Percentiles rank a stretch among this genome's conserved stretches.
These are phyloP conservation scores for Tachuris rubrigastra DNA, from an alignment of 2,113 vertebrate species.

Conservation along the genomic window DNA sequence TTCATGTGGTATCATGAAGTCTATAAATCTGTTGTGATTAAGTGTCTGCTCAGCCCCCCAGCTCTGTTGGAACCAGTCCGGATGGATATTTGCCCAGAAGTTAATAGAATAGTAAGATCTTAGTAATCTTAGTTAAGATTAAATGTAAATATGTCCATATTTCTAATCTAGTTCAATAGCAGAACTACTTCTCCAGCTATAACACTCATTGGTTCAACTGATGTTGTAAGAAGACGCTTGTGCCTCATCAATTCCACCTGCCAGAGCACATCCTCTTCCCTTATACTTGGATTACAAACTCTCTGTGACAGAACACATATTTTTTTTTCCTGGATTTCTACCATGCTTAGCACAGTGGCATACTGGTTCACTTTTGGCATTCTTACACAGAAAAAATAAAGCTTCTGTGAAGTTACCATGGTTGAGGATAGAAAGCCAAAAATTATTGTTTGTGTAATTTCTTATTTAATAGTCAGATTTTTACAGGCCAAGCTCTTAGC, in stretches of 20 bases:
- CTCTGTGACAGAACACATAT: not conserved
- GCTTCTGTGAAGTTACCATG: not conserved
- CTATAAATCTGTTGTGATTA: not conserved
- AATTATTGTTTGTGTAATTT: not conserved
- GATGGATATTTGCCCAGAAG: not conserved
- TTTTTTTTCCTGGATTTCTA: not conserved
- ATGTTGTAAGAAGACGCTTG: not conserved
- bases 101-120: not conserved
- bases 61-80: not conserved
- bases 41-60: not conserved
- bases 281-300: not conserved
- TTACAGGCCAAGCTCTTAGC: not conserved
- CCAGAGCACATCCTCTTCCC: not conserved
- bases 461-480: not conserved
- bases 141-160: not conserved
- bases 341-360: not conserved
- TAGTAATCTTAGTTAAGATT: not conserved
- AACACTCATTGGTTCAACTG: not conserved
- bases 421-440: not conserved
- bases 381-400: not conserved
- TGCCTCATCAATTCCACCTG: not conserved
- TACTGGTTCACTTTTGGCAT: not conserved
- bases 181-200: not conserved
- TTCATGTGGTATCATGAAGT: not conserved
- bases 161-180: not conserved